A percentile compares a stretch with the other conserved stretches of the same genome.
phyloP scores from a whole-genome alignment of 2,113 vertebrate species.

The Sceloporus tristichus region DNA sequence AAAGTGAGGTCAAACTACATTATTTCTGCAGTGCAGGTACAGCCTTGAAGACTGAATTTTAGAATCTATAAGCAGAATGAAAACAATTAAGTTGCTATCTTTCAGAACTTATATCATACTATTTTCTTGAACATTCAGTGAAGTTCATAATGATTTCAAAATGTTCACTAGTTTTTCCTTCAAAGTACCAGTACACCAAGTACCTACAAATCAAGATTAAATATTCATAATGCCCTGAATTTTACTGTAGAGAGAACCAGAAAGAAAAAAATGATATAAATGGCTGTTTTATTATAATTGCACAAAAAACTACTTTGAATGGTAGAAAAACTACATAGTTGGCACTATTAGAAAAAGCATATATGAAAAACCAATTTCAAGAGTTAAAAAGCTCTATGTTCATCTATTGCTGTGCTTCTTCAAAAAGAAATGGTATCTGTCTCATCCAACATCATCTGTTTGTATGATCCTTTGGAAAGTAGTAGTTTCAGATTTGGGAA shows the following conservation, averaged over 20 bases:
- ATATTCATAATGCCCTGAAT: constrained; percentile 40
- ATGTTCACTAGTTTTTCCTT: constrained; percentile 17
- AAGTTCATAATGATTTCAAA: neutral
- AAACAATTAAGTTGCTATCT: neutral
- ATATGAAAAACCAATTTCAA: constrained; percentile 28
- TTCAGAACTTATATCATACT: too few relatives aligned
- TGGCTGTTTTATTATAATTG: constrained; percentile 52
- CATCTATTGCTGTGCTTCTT: constrained; percentile 42
- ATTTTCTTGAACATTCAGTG: neutral
- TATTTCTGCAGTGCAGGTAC: too few relatives aligned
- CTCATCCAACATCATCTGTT: constrained; percentile 20
- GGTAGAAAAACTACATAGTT: constrained; percentile 47
- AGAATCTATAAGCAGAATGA: neutral
- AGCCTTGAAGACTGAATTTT: too few relatives aligned
- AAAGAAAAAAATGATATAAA: constrained; percentile 11
- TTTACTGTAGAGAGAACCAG: constrained; percentile 34
- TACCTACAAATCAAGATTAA: neutral
- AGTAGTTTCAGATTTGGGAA: neutral
- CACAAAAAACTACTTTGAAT: constrained; percentile 57
- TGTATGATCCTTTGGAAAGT: neutral
- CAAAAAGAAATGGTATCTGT: neutral
- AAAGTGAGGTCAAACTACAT: too few relatives aligned
- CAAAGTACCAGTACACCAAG: constrained; percentile 35
- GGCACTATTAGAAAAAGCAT: constrained; percentile 49
- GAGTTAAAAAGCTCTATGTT: constrained; percentile 21